These are phyloP conservation scores for Acropternis orthonyx DNA, from an alignment of 2,797 vertebrate species.

Conservation along the genomic window DNA sequence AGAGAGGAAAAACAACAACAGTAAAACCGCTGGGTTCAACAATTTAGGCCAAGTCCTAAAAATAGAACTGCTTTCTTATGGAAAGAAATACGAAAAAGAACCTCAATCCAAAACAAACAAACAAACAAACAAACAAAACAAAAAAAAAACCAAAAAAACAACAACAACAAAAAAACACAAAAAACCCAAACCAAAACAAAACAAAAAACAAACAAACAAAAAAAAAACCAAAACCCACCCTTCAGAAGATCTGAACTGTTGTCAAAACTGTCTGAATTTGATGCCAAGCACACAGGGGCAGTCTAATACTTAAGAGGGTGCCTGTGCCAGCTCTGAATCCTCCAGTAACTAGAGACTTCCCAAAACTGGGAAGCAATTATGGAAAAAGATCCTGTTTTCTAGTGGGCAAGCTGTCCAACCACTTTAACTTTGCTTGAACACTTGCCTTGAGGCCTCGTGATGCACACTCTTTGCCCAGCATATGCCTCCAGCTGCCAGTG, in stretches of 20 bases:
- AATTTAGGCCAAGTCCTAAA: conserved; percentile 71
- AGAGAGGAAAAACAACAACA: conserved; percentile 73
- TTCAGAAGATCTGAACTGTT: conserved; percentile 62
- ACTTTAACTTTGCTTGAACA: background rate
- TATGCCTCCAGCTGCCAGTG: background rate
- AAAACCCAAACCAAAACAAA: background rate
- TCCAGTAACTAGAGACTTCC: conserved; percentile 17
- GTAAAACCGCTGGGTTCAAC: conserved; percentile 65
- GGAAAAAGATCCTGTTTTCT: conserved; percentile 28
- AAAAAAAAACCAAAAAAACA: background rate
- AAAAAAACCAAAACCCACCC: background rate
- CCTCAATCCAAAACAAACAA: background rate
- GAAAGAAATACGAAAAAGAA: conserved; percentile 62
- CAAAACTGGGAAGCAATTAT: background rate
- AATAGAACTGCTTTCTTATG: conserved; percentile 73
- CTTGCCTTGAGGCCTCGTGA: background rate
- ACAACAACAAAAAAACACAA: background rate
- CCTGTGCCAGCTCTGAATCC: conserved; percentile 43
- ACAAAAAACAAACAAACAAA: background rate
- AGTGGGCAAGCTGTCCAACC: background rate
- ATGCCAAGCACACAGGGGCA: conserved; percentile 61
- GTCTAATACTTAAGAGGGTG: conserved; percentile 19
- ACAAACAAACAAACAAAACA: background rate
- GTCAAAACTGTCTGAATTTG: conserved; percentile 66
- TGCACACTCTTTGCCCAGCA: background rate